Evolutionary conservation across 2,113 vertebrate species (phyloP).

Genomic region (Engystomops pustulosus): DNA sequence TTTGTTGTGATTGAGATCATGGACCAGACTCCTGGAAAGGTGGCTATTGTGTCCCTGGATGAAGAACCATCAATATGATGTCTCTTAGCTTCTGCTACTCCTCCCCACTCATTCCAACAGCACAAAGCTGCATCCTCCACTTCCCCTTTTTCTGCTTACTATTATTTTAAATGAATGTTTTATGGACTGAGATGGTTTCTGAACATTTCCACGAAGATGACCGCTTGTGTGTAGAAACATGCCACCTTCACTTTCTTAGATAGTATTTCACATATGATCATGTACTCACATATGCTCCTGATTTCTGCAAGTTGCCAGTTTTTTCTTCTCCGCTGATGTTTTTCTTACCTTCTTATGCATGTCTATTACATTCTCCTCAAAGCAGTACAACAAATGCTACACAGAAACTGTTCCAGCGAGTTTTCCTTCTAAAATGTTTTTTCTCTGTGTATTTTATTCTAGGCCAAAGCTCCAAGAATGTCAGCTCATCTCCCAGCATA

Average conservation of each 20-base stretch:
- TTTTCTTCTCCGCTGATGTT: not conserved
- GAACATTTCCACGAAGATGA: too few species aligned
- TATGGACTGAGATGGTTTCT: too few species aligned
- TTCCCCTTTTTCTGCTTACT: not conserved
- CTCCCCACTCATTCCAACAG: not conserved
- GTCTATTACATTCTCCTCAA: conserved; percentile 12
- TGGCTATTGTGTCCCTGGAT: too few species aligned
- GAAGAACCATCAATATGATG: too few species aligned
- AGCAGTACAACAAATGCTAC: conserved; percentile 19
- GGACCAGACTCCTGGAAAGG: too few species aligned
- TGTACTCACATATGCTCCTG: not conserved
- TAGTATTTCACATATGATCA: too few species aligned
- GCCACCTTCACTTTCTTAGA: not conserved
- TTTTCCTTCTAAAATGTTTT: conserved; percentile 56
- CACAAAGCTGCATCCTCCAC: not conserved
- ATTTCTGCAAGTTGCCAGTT: not conserved
- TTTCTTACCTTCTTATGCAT: not conserved
- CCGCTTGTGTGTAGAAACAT: too few species aligned
- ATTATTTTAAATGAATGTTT: not conserved
- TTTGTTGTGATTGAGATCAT: too few species aligned
- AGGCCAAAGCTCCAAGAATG: conserved; percentile 87
- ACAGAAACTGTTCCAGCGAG: not conserved
- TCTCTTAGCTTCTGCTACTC: not conserved
- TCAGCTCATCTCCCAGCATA: conserved; percentile 90
- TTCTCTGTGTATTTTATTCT: conserved; percentile 63